Evolutionary conservation across 2,888 invertebrate genomes (phyloP).

Genomic region (Hydroisotoma schaefferi): DNA sequence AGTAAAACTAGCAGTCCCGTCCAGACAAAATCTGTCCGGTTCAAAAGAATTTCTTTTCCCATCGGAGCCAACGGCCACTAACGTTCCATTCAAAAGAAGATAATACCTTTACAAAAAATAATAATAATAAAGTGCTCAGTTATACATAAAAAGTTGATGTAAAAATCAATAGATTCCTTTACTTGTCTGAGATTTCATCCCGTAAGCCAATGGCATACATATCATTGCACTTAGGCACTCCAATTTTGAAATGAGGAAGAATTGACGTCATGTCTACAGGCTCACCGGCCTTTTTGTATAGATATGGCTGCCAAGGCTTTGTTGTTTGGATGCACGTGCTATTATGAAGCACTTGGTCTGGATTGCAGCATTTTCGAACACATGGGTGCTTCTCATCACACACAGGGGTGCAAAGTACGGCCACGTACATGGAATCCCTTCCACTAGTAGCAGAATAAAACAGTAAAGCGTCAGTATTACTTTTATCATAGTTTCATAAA

Average conservation of each 20-base stretch:
- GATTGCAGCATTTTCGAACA: slow-evolving; percentile 45
- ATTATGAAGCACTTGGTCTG: slow-evolving; percentile 38
- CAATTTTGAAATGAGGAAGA: slow-evolving; percentile 37
- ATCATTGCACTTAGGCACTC: slow-evolving; percentile 36
- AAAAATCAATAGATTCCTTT: background rate
- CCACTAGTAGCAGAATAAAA: too few relatives aligned
- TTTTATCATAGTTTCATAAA: too few relatives aligned
- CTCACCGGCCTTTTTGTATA: slow-evolving; percentile 33
- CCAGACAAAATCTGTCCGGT: slow-evolving; percentile 55
- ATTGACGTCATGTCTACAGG: background rate
- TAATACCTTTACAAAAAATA: slow-evolving; percentile 33
- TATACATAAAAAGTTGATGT: background rate
- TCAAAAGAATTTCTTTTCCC: slow-evolving; percentile 53
- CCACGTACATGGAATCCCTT: slow-evolving; percentile 34
- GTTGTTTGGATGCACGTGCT: slow-evolving; percentile 34
- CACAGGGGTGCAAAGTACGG: slow-evolving; percentile 43
- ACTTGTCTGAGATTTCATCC: slow-evolving; percentile 41
- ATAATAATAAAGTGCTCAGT: background rate
- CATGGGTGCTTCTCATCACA: slow-evolving; percentile 42
- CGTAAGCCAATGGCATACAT: slow-evolving; percentile 34
- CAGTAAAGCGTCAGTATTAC: too few relatives aligned
- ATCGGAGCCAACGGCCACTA: slow-evolving; percentile 37
- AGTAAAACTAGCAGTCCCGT: slow-evolving; percentile 43
- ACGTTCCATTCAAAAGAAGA: slow-evolving; percentile 40
- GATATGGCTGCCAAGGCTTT: slow-evolving; percentile 38